These are phyloP conservation scores for Gila robusta DNA, from an alignment of 2,797 vertebrate species.

Conservation along the genomic window DNA sequence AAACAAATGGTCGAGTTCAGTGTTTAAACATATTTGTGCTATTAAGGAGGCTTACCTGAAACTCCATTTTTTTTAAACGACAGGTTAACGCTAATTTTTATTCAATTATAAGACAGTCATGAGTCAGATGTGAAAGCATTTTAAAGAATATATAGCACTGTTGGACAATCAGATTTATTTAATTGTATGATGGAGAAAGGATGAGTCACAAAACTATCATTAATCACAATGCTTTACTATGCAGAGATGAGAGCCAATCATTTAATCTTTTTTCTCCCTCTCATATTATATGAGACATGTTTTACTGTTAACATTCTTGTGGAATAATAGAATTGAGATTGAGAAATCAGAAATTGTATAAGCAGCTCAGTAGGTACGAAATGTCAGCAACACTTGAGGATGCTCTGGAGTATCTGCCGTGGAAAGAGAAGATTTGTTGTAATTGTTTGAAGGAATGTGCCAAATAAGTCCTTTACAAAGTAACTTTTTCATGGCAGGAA, in stretches of 20 bases:
- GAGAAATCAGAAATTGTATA: background rate
- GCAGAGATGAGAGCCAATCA: background rate
- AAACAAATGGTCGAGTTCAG: background rate
- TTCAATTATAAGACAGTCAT: background rate
- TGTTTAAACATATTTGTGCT: background rate
- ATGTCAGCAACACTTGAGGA: conserved; percentile 5
- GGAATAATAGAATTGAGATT: background rate
- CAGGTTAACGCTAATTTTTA: background rate
- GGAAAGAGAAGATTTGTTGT: background rate
- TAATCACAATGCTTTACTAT: background rate
- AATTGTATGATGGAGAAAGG: background rate
- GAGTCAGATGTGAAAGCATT: background rate
- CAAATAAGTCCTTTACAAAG: background rate
- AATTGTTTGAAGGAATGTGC: conserved; percentile 2
- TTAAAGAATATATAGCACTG: background rate
- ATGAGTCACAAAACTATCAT: background rate
- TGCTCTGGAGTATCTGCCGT: background rate
- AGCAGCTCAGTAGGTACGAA: background rate
- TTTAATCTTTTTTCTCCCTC: background rate
- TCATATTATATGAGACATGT: background rate
- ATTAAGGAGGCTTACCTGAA: background rate
- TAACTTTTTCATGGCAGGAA: background rate
- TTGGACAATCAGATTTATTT: background rate
- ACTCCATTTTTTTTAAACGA: background rate
- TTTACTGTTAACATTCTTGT: background rate